A percentile compares a stretch with the other conserved stretches of the same genome.
phyloP scores from a whole-genome alignment of 1,140 invertebrate species.

The Dolichoris vasculosae region DNA sequence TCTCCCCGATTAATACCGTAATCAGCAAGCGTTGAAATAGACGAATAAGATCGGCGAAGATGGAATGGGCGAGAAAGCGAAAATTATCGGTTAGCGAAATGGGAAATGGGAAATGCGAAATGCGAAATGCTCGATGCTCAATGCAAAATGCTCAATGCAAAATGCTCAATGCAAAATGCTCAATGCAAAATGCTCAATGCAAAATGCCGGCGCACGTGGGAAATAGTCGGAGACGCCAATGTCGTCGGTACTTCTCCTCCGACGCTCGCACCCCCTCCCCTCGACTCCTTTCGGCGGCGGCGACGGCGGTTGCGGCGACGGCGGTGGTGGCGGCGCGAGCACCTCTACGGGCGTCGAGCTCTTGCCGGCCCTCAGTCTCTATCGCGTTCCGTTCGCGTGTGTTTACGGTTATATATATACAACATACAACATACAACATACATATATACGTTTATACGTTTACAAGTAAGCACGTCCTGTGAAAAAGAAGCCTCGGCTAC shows the following conservation, averaged over 20 bases:
- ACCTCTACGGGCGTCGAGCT: constrained; percentile 14
- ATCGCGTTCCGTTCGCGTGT: not conserved
- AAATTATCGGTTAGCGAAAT: too few species aligned
- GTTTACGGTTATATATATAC: not conserved
- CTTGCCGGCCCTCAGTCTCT: constrained; percentile 3
- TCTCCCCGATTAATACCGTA: too few species aligned
- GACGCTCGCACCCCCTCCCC: not conserved
- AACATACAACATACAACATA: not conserved
- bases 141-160: too few species aligned
- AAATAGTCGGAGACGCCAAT: not conserved
- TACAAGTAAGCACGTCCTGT: not conserved
- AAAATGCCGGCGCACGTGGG: not conserved
- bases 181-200: not conserved
- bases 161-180: too few species aligned
- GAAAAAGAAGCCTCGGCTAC: not conserved
- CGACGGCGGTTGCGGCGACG: not conserved
- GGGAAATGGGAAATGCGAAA: too few species aligned
- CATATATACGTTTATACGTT: not conserved
- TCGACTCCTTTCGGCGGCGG: not conserved
- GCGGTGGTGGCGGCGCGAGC: not conserved
- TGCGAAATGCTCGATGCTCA: too few species aligned
- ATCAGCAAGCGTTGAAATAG: too few species aligned
- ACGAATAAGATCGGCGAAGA: too few species aligned
- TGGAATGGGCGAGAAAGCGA: not conserved
- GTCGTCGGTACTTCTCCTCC: not conserved